Conservation (phyloP, 2,888 invertebrate genomes). For the Leucophora obtusa region DNA sequence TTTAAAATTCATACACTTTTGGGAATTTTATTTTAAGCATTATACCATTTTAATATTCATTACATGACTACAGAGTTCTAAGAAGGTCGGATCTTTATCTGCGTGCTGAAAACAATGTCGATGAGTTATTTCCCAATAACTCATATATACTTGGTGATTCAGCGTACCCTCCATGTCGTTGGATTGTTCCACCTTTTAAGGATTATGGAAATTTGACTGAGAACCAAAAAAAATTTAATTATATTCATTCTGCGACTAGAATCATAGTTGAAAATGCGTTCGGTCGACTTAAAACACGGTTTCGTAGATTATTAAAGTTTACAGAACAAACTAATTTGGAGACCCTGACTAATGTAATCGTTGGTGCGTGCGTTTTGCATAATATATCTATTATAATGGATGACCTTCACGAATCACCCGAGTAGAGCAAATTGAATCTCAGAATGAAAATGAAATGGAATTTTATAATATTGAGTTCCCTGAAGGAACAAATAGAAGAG, state of each 20-base stretch:
- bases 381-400: conserved; percentile 62
- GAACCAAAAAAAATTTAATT: conserved; percentile 68
- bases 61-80: conserved; percentile 67
- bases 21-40: too few relatives aligned
- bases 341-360: conserved; percentile 55
- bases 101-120: not conserved
- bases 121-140: conserved; percentile 36
- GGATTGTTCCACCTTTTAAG: conserved; percentile 69
- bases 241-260: conserved; percentile 67
- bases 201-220: conserved; percentile 68
- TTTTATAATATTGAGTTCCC: too few relatives aligned
- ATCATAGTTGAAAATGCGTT: conserved; percentile 70
- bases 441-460: not conserved
- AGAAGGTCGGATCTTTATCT: conserved; percentile 57
- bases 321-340: conserved; percentile 63
- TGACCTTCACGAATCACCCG: conserved; percentile 11
- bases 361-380: conserved; percentile 65
- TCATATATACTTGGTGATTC: conserved; percentile 55
- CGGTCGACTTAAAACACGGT: conserved; percentile 69
- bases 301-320: conserved; percentile 67
- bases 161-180: conserved; percentile 65
- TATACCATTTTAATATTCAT: too few relatives aligned
- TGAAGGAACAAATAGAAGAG: too few relatives aligned
- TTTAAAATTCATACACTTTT: too few relatives aligned
- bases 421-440: too few relatives aligned